phyloP scores from a whole-genome alignment of 2,113 vertebrate genomes.

The Sisor rabdophorus region DNA sequence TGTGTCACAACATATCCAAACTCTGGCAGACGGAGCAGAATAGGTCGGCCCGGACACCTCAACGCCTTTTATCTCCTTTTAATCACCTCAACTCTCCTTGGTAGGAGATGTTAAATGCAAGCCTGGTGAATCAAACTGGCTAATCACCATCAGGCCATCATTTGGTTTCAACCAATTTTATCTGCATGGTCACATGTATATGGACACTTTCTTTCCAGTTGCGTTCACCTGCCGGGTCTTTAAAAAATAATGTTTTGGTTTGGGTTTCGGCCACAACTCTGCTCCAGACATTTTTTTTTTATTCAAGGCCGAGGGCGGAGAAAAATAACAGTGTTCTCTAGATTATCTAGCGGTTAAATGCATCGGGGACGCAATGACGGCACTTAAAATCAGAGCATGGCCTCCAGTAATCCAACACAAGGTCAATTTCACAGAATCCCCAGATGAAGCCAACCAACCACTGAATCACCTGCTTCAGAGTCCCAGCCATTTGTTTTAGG shows the following conservation, averaged over 20 bases:
- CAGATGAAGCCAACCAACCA: not conserved
- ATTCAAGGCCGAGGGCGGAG: not conserved
- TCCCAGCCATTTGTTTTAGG: not conserved
- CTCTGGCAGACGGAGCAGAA: constrained; percentile 37
- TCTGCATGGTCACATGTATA: too few species aligned
- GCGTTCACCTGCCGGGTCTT: not conserved
- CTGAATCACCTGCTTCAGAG: constrained; percentile 1
- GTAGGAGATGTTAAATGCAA: constrained; percentile 18
- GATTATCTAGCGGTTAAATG: constrained; percentile 10
- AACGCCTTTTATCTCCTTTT: constrained; percentile 27
- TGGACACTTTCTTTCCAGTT: not conserved
- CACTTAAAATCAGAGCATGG: not conserved
- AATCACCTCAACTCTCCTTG: too few species aligned
- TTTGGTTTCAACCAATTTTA: too few species aligned
- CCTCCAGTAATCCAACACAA: not conserved
- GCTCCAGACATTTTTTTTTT: not conserved
- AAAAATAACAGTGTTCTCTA: not conserved
- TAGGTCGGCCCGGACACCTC: constrained; percentile 1
- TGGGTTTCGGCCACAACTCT: not conserved
- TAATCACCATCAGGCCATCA: not conserved
- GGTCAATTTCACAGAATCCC: constrained; percentile 17
- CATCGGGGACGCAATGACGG: not conserved
- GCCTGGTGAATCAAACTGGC: too few species aligned
- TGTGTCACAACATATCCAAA: constrained; percentile 5
- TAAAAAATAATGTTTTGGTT: not conserved